phyloP scores from a whole-genome alignment of 35 echinoderm and acorn worm species.

The Chiridota heheva region DNA sequence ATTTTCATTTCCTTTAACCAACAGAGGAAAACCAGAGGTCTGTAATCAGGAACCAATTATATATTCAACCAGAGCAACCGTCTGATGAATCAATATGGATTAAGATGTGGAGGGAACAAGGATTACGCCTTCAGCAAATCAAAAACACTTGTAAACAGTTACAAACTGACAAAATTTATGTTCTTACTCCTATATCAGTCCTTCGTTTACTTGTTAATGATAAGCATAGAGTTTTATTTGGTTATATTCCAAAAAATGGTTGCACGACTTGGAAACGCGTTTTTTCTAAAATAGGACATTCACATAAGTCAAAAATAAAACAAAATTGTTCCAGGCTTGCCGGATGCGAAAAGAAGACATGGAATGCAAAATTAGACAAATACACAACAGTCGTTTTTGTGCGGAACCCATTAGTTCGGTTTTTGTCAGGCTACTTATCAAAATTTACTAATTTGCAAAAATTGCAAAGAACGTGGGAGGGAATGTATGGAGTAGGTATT shows the following conservation, averaged over 20 bases:
- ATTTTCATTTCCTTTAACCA: no score
- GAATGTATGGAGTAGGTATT: conserved; percentile 38
- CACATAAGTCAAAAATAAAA: neutral
- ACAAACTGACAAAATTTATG: neutral
- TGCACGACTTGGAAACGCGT: conserved; percentile 80
- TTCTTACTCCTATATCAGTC: neutral
- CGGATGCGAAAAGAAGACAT: neutral
- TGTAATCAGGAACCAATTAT: no score
- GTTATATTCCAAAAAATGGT: conserved; percentile 67
- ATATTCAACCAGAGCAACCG: no score
- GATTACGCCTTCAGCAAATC: neutral
- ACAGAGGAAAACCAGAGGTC: no score
- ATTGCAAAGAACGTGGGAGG: conserved; percentile 57
- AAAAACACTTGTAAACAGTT: neutral
- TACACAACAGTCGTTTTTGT: conserved; percentile 79
- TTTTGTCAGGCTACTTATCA: conserved; percentile 66
- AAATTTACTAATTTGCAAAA: conserved; percentile 47
- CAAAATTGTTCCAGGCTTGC: neutral
- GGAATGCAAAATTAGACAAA: conserved; percentile 35
- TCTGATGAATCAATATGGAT: no score
- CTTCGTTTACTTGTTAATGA: conserved; percentile 40
- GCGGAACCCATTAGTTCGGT: conserved; percentile 65
- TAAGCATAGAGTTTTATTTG: conserved; percentile 46
- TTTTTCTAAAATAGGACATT: neutral
- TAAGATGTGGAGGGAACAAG: neutral